Percentiles rank a stretch among this genome's conserved stretches.
Conservation (phyloP, 2,113 vertebrate genomes). For the Tor tambroides region DNA sequence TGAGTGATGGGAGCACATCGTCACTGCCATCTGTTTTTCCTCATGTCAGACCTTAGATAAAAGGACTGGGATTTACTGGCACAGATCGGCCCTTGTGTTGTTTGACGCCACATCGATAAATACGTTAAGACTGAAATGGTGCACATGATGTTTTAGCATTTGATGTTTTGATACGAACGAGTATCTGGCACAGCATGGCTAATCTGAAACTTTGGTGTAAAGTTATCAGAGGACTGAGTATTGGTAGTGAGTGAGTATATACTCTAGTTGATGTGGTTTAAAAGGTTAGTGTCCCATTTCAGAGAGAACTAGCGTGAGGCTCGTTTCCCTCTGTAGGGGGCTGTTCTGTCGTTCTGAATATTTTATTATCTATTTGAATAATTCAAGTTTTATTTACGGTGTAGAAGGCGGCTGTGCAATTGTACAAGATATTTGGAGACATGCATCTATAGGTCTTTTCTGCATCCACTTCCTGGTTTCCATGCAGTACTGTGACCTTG, state of each 20-base stretch:
- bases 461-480: constrained; percentile 46
- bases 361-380: constrained; percentile 57
- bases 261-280: constrained; percentile 32
- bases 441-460: not conserved
- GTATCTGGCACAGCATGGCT: constrained; percentile 5
- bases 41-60: constrained; percentile 27
- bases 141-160: not conserved
- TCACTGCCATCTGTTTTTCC: constrained; percentile 48
- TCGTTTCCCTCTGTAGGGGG: constrained; percentile 38
- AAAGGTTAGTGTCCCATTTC: constrained; percentile 45
- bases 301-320: constrained; percentile 21
- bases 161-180: not conserved
- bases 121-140: not conserved
- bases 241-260: constrained; percentile 31
- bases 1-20: constrained; percentile 48
- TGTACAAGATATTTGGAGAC: constrained; percentile 10
- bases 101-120: not conserved
- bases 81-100: not conserved
- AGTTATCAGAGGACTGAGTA: constrained; percentile 46
- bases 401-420: not conserved
- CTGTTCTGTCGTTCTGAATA: constrained; percentile 57
- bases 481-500: constrained; percentile 53
- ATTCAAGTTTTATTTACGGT: constrained; percentile 59
- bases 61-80: constrained; percentile 10
- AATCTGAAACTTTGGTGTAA: constrained; percentile 43